A percentile compares a stretch with the other conserved stretches of the same genome.
These are phyloP conservation scores for Gorsachius magnificus DNA, from an alignment of 2,797 vertebrate genomes.

Conservation along the genomic window DNA sequence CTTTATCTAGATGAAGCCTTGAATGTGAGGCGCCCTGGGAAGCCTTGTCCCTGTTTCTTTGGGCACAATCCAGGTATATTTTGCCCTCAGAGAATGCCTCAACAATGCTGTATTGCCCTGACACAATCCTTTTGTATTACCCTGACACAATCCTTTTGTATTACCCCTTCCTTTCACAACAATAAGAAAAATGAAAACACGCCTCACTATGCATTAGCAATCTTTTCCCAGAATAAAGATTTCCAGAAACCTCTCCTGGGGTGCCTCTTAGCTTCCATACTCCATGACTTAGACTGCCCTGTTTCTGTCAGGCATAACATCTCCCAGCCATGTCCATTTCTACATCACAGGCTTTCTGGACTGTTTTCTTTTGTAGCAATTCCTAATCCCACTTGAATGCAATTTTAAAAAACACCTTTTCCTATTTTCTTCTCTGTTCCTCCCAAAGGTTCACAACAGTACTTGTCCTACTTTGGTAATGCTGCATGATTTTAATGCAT, in stretches of 20 bases:
- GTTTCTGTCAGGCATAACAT: not conserved
- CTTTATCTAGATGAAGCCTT: not conserved
- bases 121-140: not conserved
- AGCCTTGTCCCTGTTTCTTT: not conserved
- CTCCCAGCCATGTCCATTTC: not conserved
- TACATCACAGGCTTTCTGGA: not conserved
- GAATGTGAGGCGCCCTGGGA: not conserved
- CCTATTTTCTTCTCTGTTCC: not conserved
- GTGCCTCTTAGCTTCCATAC: not conserved
- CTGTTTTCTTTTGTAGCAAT: not conserved
- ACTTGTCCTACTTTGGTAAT: not conserved
- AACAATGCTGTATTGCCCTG: not conserved
- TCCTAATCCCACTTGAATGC: not conserved
- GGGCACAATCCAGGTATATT: not conserved
- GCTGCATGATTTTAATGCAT: not conserved
- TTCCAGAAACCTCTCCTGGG: not conserved
- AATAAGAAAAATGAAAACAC: not conserved
- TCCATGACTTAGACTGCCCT: not conserved
- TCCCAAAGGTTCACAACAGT: not conserved
- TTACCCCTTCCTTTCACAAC: not conserved
- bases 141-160: not conserved
- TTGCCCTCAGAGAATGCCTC: not conserved
- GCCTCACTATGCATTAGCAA: not conserved
- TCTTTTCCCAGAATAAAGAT: not conserved
- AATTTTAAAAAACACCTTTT: not conserved